Evolutionary conservation across 1,140 invertebrate species (phyloP).

Genomic region (Drosophila aff.): DNA sequence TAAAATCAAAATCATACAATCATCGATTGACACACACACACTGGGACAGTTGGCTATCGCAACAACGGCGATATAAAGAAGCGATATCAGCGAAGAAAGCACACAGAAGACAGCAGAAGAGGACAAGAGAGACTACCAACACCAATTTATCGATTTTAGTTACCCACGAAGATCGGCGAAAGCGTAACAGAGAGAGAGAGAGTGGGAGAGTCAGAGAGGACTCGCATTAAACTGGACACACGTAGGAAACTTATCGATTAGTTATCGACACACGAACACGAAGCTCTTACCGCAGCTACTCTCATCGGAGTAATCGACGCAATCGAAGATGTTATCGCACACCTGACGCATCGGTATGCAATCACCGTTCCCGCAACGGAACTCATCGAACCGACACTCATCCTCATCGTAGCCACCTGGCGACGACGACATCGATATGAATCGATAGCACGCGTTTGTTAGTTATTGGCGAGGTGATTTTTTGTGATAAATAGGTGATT

Average conservation of each 20-base stretch:
- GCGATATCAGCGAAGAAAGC: slow-evolving; percentile 15
- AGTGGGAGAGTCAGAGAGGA: not conserved
- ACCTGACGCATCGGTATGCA: slow-evolving; percentile 87
- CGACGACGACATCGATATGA: slow-evolving; percentile 26
- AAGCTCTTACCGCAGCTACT: slow-evolving; percentile 89
- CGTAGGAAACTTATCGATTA: slow-evolving; percentile 39
- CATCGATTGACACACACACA: slow-evolving; percentile 54
- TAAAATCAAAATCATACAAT: slow-evolving; percentile 48
- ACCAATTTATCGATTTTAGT: slow-evolving; percentile 53
- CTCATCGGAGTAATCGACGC: slow-evolving; percentile 90
- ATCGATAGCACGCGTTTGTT: slow-evolving; percentile 30
- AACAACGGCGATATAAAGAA: slow-evolving; percentile 4
- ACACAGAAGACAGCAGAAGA: slow-evolving; percentile 20
- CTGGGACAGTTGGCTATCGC: slow-evolving; percentile 26
- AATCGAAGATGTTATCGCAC: slow-evolving; percentile 90
- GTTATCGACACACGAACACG: slow-evolving; percentile 23
- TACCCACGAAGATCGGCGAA: slow-evolving; percentile 29
- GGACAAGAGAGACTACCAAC: slow-evolving; percentile 18
- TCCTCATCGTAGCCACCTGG: slow-evolving; percentile 67
- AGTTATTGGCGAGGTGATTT: slow-evolving; percentile 7
- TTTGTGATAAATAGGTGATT: slow-evolving; percentile 4
- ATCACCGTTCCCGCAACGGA: slow-evolving; percentile 89
- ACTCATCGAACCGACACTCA: slow-evolving; percentile 86
- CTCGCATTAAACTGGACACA: not conserved
- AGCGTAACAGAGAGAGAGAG: slow-evolving; percentile 4